A percentile compares a stretch with the other conserved stretches of the same genome.
Evolutionary conservation across 2,888 invertebrate species (phyloP).

Genomic region (Urechis unicinctus): DNA sequence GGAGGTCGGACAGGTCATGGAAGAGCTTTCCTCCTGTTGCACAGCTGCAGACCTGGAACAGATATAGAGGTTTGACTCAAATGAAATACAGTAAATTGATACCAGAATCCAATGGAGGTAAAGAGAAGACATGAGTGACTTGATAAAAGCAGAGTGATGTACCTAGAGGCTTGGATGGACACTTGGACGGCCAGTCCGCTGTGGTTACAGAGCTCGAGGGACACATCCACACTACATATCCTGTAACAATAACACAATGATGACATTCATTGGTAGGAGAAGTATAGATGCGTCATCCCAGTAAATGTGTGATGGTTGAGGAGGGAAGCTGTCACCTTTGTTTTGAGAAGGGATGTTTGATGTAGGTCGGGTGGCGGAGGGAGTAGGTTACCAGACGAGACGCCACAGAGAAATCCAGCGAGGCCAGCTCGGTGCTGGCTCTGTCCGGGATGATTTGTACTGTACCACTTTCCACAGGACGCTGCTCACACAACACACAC

Average conservation of each 20-base stretch:
- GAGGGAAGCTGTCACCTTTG: too few relatives aligned
- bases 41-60: too few relatives aligned
- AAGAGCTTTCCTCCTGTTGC: background rate
- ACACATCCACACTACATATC: background rate
- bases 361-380: background rate
- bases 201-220: background rate
- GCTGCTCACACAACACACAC: conserved; percentile 20
- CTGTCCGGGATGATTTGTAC: conserved; percentile 33
- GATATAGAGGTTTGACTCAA: too few relatives aligned
- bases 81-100: too few relatives aligned
- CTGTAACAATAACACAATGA: background rate
- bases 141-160: too few relatives aligned
- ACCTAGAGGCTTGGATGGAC: background rate
- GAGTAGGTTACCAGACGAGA: background rate
- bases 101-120: too few relatives aligned
- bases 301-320: too few relatives aligned
- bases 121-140: too few relatives aligned
- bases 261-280: background rate
- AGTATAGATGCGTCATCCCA: too few relatives aligned
- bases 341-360: background rate
- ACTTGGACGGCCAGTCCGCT: background rate
- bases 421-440: background rate
- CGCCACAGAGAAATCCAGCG: background rate
- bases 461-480: too few relatives aligned
- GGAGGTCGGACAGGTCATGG: background rate